These are phyloP conservation scores for Triplophysa tibetana DNA, from an alignment of 2,113 vertebrate genomes.

Conservation along the genomic window DNA sequence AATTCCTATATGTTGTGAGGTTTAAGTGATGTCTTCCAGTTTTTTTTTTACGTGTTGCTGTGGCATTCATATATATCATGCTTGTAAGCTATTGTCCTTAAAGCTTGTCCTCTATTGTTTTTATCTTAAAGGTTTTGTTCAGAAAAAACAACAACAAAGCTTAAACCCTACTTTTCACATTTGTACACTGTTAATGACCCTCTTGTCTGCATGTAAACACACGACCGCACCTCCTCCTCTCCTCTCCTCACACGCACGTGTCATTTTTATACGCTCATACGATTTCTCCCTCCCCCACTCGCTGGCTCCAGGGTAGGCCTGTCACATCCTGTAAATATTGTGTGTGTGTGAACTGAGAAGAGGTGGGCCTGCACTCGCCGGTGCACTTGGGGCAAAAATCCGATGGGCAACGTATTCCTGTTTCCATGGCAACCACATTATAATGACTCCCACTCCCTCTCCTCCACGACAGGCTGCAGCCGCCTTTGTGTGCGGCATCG, in stretches of 20 bases:
- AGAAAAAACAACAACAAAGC: slow-evolving; percentile 20
- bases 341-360: slow-evolving; percentile 49
- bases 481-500: slow-evolving; percentile 56
- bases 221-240: slow-evolving; percentile 14
- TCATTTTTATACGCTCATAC: slow-evolving; percentile 30
- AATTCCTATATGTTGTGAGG: too few relatives aligned
- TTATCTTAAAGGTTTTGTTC: not conserved
- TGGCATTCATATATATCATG: too few relatives aligned
- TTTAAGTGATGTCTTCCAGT: not conserved
- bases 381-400: slow-evolving; percentile 84
- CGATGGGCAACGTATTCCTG: slow-evolving; percentile 87
- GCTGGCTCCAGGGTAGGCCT: slow-evolving; percentile 20
- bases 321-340: slow-evolving; percentile 42
- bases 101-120: slow-evolving; percentile 41
- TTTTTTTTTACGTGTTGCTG: not conserved
- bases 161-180: not conserved
- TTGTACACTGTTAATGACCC: not conserved
- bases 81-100: not conserved
- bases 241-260: slow-evolving; percentile 8
- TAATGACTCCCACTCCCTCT: slow-evolving; percentile 82
- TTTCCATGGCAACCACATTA: slow-evolving; percentile 95
- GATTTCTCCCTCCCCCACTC: slow-evolving; percentile 1
- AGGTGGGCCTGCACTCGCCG: slow-evolving; percentile 66
- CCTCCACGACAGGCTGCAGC: slow-evolving; percentile 77
- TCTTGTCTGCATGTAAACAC: slow-evolving; percentile 4